A percentile compares a stretch with the other conserved stretches of the same genome.
Conservation (phyloP, 2,113 vertebrate species). For the Mixornis gularis region DNA sequence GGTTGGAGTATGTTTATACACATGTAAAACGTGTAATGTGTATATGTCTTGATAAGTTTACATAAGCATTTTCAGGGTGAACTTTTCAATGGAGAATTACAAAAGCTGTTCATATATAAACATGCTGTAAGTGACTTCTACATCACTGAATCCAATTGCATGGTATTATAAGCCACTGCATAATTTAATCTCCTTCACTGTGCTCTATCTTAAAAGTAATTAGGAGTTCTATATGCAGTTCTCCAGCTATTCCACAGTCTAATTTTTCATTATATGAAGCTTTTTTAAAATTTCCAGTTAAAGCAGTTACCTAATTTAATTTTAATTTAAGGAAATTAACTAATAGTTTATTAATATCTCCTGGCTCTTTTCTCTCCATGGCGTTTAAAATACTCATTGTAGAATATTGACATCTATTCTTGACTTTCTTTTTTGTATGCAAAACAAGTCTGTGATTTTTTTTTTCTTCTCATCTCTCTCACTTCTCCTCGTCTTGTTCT, state of each 20-base stretch:
- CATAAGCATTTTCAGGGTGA: not conserved
- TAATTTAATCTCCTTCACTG: constrained; percentile 12
- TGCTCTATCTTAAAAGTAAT: constrained; percentile 19
- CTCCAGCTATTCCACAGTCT: not conserved
- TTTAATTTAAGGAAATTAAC: constrained; percentile 26
- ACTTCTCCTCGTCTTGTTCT: not conserved
- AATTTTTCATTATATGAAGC: constrained; percentile 20
- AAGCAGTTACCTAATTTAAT: constrained; percentile 15
- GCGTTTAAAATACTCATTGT: not conserved
- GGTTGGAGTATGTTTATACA: not conserved
- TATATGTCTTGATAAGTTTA: not conserved
- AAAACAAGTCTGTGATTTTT: not conserved
- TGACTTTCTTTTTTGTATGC: not conserved
- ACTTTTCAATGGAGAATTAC: not conserved
- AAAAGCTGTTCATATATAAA: constrained; percentile 8
- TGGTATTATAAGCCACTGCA: not conserved
- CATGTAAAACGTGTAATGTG: not conserved
- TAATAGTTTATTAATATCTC: constrained; percentile 8
- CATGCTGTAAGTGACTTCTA: not conserved
- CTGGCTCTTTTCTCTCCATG: not conserved
- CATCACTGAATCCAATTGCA: not conserved
- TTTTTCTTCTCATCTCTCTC: not conserved
- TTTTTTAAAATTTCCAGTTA: not conserved
- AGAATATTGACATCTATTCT: not conserved
- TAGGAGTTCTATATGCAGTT: constrained; percentile 9